Base-by-base conservation (phyloP, 2,888 invertebrate genomes). In the Heliconius erato region DNA sequence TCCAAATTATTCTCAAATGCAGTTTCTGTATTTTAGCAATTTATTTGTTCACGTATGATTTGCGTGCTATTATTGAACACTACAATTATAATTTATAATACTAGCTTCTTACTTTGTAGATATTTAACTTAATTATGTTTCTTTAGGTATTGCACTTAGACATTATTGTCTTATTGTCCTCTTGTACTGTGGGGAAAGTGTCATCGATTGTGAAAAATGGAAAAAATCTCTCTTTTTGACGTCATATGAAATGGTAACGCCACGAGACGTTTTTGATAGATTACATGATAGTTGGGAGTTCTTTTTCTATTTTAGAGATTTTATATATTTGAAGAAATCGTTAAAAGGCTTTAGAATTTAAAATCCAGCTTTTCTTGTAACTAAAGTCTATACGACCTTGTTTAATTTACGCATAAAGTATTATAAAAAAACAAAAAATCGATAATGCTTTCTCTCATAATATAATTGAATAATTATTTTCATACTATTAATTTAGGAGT, bases 1-100 rank as follows among this genome's bases (percentile, higher is more conserved):
- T 91, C 86, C 86, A 89, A 91, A 90, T 91, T 90, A 89, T 87
- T 85, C 85, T 86, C 87, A 89, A 83, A 89, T 85, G 85, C 86
- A 88, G 84, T 85, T 85, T 82, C 54, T 72, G 76, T 71, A 81
- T 72, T 84, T 72, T 68, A 78, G 68, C 63, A 74, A 83, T 82
- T 79, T 79, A 79, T 69, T 79, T 79, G 79, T 79, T 78, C 84
- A 82, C 81, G 84, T 85, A 82, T 82, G 74, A 83, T 80, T 84
- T 74, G 84, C 83, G 85, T 85, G 85, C 59, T 77, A 54, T 83
- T 79, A 84, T 82, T 82, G 83, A 80, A 65, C 28, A 28, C 44
- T 78, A 19, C 23, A 68, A 67, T 68, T 78, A 49, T n/a, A 44
- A 49, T 78, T 23, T 49, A 40, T 44, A 49, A 23, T 68, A 78